Percentiles rank a stretch among this genome's conserved stretches.
These are phyloP conservation scores for Luperina nickerlii DNA, from an alignment of 2,888 invertebrate genomes.

Conservation along the genomic window DNA sequence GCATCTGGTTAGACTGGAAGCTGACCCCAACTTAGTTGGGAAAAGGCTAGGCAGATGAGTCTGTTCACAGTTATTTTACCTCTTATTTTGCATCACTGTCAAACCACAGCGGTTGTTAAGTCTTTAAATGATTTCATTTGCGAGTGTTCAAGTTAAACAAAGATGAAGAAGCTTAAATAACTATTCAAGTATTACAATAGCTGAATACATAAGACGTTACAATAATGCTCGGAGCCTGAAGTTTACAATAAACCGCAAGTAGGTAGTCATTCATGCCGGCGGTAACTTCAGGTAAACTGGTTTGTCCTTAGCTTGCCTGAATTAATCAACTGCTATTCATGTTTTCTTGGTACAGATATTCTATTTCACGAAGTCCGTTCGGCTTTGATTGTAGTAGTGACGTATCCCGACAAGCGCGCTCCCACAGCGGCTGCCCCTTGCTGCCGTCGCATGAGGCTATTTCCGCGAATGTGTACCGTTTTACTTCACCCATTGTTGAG, in stretches of 20 bases:
- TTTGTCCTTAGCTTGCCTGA: conserved; percentile 15
- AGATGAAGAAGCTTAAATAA: neutral
- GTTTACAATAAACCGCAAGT: conserved; percentile 26
- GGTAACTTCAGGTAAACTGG: conserved; percentile 34
- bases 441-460: no score
- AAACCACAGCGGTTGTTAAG: neutral
- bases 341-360: conserved; percentile 8
- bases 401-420: no score
- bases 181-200: conserved; percentile 27
- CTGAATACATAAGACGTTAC: conserved; percentile 4
- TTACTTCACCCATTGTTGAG: no score
- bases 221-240: conserved; percentile 33
- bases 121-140: neutral
- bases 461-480: no score
- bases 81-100: no score
- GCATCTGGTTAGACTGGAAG: no score
- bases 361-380: no score
- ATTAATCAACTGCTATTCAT: conserved; percentile 16
- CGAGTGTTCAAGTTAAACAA: neutral
- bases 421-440: no score
- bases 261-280: conserved; percentile 21
- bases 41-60: no score
- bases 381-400: no score
- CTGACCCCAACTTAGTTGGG: no score
- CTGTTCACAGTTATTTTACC: no score